These are phyloP conservation scores for Festucalex cinctus DNA, from an alignment of 2,113 vertebrate genomes.

Conservation along the genomic window DNA sequence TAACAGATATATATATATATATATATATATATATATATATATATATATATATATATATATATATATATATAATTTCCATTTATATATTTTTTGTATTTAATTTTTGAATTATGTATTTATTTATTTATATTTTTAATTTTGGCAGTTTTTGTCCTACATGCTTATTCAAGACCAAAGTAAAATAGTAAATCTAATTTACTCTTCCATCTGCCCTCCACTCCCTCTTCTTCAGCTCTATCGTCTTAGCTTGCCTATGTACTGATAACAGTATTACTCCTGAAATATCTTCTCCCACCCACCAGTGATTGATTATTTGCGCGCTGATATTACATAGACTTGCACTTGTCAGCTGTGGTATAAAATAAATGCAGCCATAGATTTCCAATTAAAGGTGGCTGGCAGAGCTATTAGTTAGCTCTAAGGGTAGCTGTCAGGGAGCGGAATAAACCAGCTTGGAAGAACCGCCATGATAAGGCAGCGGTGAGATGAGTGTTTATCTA, in stretches of 20 bases:
- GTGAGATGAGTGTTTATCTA: slow-evolving; percentile 56
- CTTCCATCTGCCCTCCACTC: slow-evolving; percentile 14
- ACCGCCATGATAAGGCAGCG: slow-evolving; percentile 50
- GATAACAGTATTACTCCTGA: slow-evolving; percentile 62
- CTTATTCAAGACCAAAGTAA: background rate
- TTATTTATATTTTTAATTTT: too few relatives aligned
- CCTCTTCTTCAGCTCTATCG: slow-evolving; percentile 13
- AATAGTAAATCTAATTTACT: slow-evolving; percentile 16
- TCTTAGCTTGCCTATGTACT: slow-evolving; percentile 41
- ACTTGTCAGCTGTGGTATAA: slow-evolving; percentile 63
- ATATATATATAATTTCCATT: too few relatives aligned
- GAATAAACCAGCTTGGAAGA: slow-evolving; percentile 53
- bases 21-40: too few relatives aligned
- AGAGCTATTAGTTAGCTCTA: slow-evolving; percentile 68
- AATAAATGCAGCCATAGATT: slow-evolving; percentile 75
- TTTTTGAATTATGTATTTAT: too few relatives aligned
- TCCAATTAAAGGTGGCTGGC: slow-evolving; percentile 72
- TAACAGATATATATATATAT: too few relatives aligned
- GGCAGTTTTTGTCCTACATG: too few relatives aligned
- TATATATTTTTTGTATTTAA: too few relatives aligned
- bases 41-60: too few relatives aligned
- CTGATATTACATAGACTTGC: slow-evolving; percentile 66
- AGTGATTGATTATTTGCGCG: slow-evolving; percentile 60
- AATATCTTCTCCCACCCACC: slow-evolving; percentile 50
- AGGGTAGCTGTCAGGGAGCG: slow-evolving; percentile 64